Evolutionary conservation across 2,113 vertebrate species (phyloP), one percentile per base, ranked within the genome.

Genomic region (Oncorhynchus masou): DNA sequence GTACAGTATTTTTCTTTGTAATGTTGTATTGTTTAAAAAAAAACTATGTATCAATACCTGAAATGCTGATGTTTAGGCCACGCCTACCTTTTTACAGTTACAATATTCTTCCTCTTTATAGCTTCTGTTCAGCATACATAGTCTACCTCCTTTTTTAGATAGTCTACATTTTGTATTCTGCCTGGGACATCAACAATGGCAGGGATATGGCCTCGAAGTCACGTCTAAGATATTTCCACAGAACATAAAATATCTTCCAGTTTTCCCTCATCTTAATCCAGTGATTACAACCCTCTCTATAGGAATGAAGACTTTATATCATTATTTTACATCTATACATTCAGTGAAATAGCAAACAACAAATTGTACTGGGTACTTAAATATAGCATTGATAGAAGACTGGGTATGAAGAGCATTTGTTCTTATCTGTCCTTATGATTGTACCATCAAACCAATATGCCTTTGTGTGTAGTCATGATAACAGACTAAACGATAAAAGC

Each of bases 371-470:
- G 77, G 67, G 76, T 74, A 68, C 68, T 74, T 81, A 80, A 83
- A 83, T 90, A 89, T 79, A 84, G 27, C 54, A 51, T 77, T 34
- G 65, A 73, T 54, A 68, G 64, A 86, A 81, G 76, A 82, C 82
- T 86, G 74, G 69, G 68, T 64, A 65, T 80, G 77, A 84, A 80
- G 80, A 84, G 76, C 72, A 74, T 88, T 79, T 86, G 60, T 83
- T 84, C 83, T 29, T 66, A 74, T 79, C 70, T 51, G 73, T 72
- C 31, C 65, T 64, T 79, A 62, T 92, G 91, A 93, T 93, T 93
- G 92, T 93, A 91, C 91, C 86, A 86, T 91, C 83, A 85, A 80
- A 80, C 80, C 70, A 20, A 73, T 68, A 81, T 54, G 75, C 73
- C 60, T 81, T 77, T 49, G 71, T 68, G 34, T 74, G 69, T 51